Evolutionary conservation across 2,888 invertebrate genomes (phyloP), one percentile per base, ranked within the genome.

Genomic region (Cistogaster globosa): DNA sequence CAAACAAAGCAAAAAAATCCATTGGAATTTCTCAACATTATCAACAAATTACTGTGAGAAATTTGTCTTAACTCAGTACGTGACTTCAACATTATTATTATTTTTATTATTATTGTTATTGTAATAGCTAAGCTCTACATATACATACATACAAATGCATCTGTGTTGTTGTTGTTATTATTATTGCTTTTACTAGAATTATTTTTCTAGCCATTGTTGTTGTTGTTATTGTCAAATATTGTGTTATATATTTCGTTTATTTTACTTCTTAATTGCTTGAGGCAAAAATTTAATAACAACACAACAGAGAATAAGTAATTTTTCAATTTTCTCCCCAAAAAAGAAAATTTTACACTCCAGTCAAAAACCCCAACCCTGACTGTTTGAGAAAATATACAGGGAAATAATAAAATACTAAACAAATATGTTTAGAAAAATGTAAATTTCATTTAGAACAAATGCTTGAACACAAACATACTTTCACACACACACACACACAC

Each of bases 241-340:
- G 32, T 32, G 32, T 32, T 57, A 48, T 55, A 55, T 55, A 90
- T 90, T 91, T 90, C 90, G 90, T 90, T 88, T 89, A 89, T 60
- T 68, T 68, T 51, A 26, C 89, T 58, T n/a, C 36, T 90, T 90
- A 91, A 91, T 91, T 91, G 91, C 90, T 90, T 89, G 88, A 89
- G 90, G 91, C 91, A 90, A 90, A 90, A 91, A 90, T 90, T 42
- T 90, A 91, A 90, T 90, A 91, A 90, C 32, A 91, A 90, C 36
- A 81, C 72, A 74, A 67, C 77, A 51, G 77, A 68, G 77, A 77
- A 77, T 77, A 67, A 26, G 57, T 51, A 68, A 68, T 77, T 57
- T 60, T 77, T 68, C 67, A 32, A 76, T 65, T 76, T 57, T 67
- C 12, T 48, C 16, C 5, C 53, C 42, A 42, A 8, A n/a, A 12